phyloP scores from a whole-genome alignment of 1,140 invertebrate genomes.

The Drosophila rhopaloa region DNA sequence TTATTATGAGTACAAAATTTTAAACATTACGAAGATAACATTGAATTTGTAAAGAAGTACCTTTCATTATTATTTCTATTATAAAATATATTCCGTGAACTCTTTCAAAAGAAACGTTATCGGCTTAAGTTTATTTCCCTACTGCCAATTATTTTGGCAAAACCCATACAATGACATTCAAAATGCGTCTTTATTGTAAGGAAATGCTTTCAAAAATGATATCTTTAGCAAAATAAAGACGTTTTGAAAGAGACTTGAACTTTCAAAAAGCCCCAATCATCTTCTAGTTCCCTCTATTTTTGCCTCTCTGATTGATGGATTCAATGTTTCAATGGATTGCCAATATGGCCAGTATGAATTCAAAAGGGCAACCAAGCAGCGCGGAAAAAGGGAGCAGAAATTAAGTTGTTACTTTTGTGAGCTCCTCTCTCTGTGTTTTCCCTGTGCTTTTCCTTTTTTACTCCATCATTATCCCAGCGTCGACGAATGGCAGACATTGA shows the following conservation, averaged over 20 bases:
- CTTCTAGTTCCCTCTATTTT: slow-evolving; percentile 7
- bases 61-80: too few relatives aligned
- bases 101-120: background rate
- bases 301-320: slow-evolving; percentile 46
- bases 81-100: background rate
- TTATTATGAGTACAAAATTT: too few relatives aligned
- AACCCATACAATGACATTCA: background rate
- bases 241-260: background rate
- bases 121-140: background rate
- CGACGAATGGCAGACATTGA: slow-evolving; percentile 44
- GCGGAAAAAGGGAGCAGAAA: slow-evolving; percentile 53
- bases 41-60: too few relatives aligned
- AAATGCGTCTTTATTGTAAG: slow-evolving; percentile 13
- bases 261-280: slow-evolving; percentile 7
- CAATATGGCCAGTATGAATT: slow-evolving; percentile 30
- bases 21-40: too few relatives aligned
- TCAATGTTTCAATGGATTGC: slow-evolving; percentile 44
- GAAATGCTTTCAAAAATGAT: background rate
- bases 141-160: slow-evolving; percentile 9
- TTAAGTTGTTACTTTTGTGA: slow-evolving; percentile 76
- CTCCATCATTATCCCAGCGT: slow-evolving; percentile 44
- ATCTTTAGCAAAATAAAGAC: background rate
- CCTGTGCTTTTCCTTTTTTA: slow-evolving; percentile 11
- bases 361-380: slow-evolving; percentile 45
- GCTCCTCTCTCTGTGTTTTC: slow-evolving; percentile 3